Percentiles rank a stretch among this genome's conserved stretches.
These are phyloP conservation scores for Dipodomys spectabilis DNA, from an alignment of 2,113 vertebrate species.

Conservation along the genomic window DNA sequence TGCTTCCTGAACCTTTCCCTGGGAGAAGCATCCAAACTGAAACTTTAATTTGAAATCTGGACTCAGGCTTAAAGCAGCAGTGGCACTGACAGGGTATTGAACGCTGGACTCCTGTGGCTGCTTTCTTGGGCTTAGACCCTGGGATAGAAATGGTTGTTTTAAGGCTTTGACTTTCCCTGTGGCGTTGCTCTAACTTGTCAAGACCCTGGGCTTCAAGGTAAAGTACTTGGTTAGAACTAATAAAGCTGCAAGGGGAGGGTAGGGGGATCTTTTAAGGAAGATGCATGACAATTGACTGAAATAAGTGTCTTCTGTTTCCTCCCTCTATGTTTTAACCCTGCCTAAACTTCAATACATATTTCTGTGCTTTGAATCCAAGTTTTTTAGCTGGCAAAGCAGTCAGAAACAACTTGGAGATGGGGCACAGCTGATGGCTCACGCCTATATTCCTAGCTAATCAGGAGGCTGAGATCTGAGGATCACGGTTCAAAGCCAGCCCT, in stretches of 20 bases:
- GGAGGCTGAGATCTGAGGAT: no score
- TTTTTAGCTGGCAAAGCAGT: background rate
- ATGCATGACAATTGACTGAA: slow-evolving; percentile 72
- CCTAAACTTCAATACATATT: background rate
- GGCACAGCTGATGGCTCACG: no score
- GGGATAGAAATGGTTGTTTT: slow-evolving; percentile 47
- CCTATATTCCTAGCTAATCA: no score
- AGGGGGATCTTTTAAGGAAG: slow-evolving; percentile 78
- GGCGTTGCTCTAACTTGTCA: background rate
- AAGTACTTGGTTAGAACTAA: slow-evolving; percentile 79
- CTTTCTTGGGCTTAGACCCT: background rate
- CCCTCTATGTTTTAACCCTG: slow-evolving; percentile 44
- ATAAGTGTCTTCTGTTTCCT: background rate
- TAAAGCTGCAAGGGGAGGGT: slow-evolving; percentile 75
- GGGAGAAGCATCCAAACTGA: slow-evolving; percentile 83
- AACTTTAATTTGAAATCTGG: slow-evolving; percentile 84
- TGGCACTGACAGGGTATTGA: rapidly evolving
- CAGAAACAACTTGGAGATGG: background rate
- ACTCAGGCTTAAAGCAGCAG: slow-evolving; percentile 77
- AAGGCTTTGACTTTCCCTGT: slow-evolving; percentile 39
- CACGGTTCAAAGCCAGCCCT: no score
- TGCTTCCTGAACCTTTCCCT: slow-evolving; percentile 81
- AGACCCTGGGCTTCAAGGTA: slow-evolving; percentile 80
- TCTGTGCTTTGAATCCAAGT: background rate
- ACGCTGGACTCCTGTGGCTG: slow-evolving; percentile 23